Evolutionary conservation across 2,888 invertebrate species (phyloP).

Genomic region (Protophormia terraenovae): DNA sequence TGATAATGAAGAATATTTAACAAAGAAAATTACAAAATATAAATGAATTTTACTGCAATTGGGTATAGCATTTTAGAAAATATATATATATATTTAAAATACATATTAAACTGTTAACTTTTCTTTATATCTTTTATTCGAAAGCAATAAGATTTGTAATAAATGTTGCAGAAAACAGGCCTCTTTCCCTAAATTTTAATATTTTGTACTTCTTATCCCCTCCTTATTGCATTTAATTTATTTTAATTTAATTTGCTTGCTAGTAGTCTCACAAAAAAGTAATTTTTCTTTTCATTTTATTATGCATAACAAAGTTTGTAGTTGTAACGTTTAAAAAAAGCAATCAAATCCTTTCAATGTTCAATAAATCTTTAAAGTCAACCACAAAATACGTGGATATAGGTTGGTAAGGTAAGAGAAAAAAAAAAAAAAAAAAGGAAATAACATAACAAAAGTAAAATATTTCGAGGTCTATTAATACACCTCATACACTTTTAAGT

Average conservation of each 20-base stretch:
- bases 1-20: too few relatives aligned
- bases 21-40: not conserved
- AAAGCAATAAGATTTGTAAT: too few relatives aligned
- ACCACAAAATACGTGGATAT: conserved; percentile 48
- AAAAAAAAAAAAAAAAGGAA: not conserved
- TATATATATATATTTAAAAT: too few relatives aligned
- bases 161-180: not conserved
- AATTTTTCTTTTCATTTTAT: not conserved
- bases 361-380: conserved; percentile 53
- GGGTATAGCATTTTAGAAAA: too few relatives aligned
- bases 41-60: not conserved
- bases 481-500: not conserved
- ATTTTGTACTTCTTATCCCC: not conserved
- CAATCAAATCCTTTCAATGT: conserved; percentile 48
- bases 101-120: too few relatives aligned
- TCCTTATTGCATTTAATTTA: not conserved
- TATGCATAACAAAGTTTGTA: not conserved
- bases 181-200: not conserved
- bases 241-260: not conserved
- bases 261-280: not conserved
- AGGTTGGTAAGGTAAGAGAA: not conserved
- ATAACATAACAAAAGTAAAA: conserved; percentile 36
- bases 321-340: conserved; percentile 27
- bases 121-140: too few relatives aligned
- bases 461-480: conserved; percentile 61